Percentiles rank a stretch among this genome's conserved stretches.
Conservation (phyloP, 2,113 vertebrate genomes). For the Corapipo altera region DNA sequence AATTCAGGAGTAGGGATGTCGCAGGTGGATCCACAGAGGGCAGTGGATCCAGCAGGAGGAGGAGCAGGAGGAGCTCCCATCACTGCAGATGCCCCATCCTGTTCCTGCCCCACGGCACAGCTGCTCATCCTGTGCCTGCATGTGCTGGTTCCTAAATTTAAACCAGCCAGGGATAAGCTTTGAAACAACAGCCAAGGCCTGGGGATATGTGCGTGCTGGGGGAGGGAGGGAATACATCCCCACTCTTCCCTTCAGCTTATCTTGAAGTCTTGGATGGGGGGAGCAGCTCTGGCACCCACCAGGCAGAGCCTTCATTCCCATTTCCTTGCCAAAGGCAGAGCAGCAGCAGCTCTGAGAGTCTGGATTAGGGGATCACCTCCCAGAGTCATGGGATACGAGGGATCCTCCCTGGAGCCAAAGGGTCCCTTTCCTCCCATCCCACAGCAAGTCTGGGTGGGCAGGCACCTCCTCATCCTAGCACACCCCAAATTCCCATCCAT, state of each 20-base stretch:
- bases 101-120: background rate
- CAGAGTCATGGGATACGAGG: fast-evolving
- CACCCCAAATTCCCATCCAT: fast-evolving
- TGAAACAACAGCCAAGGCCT: constrained; percentile 7
- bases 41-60: fast-evolving
- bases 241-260: background rate
- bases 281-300: background rate
- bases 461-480: background rate
- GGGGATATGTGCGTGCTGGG: fast-evolving
- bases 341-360: background rate
- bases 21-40: background rate
- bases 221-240: background rate
- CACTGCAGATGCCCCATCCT: background rate
- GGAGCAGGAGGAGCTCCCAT: background rate
- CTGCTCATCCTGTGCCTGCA: background rate
- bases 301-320: background rate
- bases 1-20: background rate
- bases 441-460: background rate
- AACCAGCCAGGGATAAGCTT: background rate
- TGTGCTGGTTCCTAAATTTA: background rate
- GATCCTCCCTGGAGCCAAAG: background rate
- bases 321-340: fast-evolving
- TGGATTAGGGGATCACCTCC: background rate
- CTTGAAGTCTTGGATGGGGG: fast-evolving
- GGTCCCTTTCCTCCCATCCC: background rate